These are phyloP conservation scores for Exocentrus adspersus DNA, from an alignment of 2,888 invertebrate genomes.

Conservation along the genomic window DNA sequence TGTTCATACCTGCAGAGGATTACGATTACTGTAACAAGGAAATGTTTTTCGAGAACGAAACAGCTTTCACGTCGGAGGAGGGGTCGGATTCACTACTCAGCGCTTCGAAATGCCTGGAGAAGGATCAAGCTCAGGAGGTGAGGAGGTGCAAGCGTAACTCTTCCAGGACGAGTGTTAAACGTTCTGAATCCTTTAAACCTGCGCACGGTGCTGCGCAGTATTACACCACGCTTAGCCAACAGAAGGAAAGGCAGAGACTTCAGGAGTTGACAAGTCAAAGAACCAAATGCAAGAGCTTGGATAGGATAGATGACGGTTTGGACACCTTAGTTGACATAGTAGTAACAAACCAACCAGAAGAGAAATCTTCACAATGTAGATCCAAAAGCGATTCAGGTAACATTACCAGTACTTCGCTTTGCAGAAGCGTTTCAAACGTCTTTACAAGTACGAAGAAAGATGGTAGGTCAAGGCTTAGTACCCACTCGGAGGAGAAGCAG, in stretches of 20 bases:
- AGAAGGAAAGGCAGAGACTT: slow-evolving; percentile 33
- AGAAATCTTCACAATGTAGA: slow-evolving; percentile 30
- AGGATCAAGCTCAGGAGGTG: slow-evolving; percentile 2
- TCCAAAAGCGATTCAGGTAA: slow-evolving; percentile 57
- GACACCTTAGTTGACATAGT: slow-evolving; percentile 79
- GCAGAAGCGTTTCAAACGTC: slow-evolving; percentile 53
- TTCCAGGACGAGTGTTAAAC: slow-evolving; percentile 42
- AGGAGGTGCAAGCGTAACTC: slow-evolving; percentile 25
- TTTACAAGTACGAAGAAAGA: slow-evolving; percentile 29
- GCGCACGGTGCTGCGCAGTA: slow-evolving; percentile 37
- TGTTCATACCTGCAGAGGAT: slow-evolving; percentile 73
- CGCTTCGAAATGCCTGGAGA: slow-evolving; percentile 65
- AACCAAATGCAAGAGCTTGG: slow-evolving; percentile 75
- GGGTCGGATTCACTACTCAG: slow-evolving; percentile 78
- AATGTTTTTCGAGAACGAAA: slow-evolving; percentile 68
- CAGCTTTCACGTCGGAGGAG: slow-evolving; percentile 72
- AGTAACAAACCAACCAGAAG: slow-evolving; percentile 63
- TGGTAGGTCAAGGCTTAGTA: slow-evolving; percentile 41
- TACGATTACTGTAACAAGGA: slow-evolving; percentile 64
- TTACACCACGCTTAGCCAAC: slow-evolving; percentile 38
- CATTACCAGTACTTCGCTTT: slow-evolving; percentile 47
- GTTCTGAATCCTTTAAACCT: slow-evolving; percentile 49
- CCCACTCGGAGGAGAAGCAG: slow-evolving; percentile 58
- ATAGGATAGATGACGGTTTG: slow-evolving; percentile 78
- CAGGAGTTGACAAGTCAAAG: slow-evolving; percentile 38